phyloP scores from a whole-genome alignment of 2,113 vertebrate genomes.

The Penelope pileata region DNA sequence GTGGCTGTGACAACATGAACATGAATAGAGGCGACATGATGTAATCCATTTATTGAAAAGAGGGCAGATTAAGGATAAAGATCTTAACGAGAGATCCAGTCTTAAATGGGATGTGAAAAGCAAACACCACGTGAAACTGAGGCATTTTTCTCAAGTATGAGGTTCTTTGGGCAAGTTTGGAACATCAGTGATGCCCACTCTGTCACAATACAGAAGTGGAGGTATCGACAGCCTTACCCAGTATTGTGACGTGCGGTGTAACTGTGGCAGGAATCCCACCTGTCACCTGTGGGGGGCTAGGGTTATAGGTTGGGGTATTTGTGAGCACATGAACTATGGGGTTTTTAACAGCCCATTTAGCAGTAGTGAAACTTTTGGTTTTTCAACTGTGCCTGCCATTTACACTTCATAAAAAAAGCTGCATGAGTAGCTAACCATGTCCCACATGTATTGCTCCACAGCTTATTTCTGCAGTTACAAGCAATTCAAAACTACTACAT shows the following conservation, averaged over 20 bases:
- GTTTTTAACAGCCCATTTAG: not conserved
- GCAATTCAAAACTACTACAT: slow-evolving; percentile 68
- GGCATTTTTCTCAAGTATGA: slow-evolving; percentile 40
- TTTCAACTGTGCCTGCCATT: slow-evolving; percentile 20
- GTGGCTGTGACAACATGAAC: slow-evolving; percentile 45
- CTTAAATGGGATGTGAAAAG: slow-evolving; percentile 15
- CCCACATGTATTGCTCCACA: slow-evolving; percentile 65
- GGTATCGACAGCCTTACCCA: slow-evolving; percentile 27
- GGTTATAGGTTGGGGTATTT: not conserved
- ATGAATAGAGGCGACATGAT: not conserved
- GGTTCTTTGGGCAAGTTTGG: slow-evolving; percentile 44
- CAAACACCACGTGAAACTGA: slow-evolving; percentile 21
- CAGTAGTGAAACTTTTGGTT: slow-evolving; percentile 61
- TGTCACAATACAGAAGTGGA: slow-evolving; percentile 36
- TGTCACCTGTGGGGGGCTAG: not conserved
- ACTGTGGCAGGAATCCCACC: not conserved
- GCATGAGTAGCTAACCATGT: slow-evolving; percentile 40
- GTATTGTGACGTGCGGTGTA: fast-evolving
- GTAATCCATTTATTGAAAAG: slow-evolving; percentile 1
- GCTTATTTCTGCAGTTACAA: slow-evolving; percentile 75
- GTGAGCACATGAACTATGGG: slow-evolving; percentile 25
- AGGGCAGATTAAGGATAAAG: slow-evolving; percentile 2
- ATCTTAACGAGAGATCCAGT: not conserved
- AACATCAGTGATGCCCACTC: slow-evolving; percentile 5
- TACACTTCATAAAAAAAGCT: slow-evolving; percentile 31